These are phyloP conservation scores for Odobenus rosmarus DNA, from an alignment of 2,113 vertebrate genomes.

Conservation along the genomic window DNA sequence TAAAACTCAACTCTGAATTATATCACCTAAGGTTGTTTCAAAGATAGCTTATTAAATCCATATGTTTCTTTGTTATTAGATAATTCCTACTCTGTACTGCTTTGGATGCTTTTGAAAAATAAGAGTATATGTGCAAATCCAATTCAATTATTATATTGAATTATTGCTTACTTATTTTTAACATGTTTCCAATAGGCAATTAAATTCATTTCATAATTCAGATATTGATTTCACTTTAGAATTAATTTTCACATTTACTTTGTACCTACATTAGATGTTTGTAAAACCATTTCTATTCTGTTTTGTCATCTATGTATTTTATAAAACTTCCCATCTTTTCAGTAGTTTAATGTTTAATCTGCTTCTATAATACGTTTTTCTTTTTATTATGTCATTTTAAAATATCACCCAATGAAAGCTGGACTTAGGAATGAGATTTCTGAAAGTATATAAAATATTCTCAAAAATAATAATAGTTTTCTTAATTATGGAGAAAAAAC, in stretches of 20 bases:
- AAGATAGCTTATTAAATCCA: conserved; percentile 27
- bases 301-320: conserved; percentile 50
- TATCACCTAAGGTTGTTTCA: conserved; percentile 27
- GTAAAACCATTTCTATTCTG: neutral
- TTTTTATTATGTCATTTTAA: conserved; percentile 45
- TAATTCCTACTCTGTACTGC: neutral
- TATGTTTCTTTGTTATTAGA: conserved; percentile 23
- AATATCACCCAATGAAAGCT: neutral
- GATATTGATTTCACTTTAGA: conserved; percentile 30
- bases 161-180: neutral
- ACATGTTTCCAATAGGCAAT: neutral
- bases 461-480: neutral
- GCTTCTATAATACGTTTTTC: neutral
- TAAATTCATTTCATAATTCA: conserved; percentile 45
- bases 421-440: conserved; percentile 50
- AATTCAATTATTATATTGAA: neutral
- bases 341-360: neutral
- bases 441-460: conserved; percentile 37
- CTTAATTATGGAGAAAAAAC: neutral
- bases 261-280: neutral
- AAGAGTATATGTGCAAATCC: neutral
- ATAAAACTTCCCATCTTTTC: neutral
- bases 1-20: conserved; percentile 28
- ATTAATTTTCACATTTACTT: conserved; percentile 49
- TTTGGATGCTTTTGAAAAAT: conserved; percentile 35